Evolutionary conservation across 2,888 invertebrate species (phyloP).

Genomic region (Phengaris arion): DNA sequence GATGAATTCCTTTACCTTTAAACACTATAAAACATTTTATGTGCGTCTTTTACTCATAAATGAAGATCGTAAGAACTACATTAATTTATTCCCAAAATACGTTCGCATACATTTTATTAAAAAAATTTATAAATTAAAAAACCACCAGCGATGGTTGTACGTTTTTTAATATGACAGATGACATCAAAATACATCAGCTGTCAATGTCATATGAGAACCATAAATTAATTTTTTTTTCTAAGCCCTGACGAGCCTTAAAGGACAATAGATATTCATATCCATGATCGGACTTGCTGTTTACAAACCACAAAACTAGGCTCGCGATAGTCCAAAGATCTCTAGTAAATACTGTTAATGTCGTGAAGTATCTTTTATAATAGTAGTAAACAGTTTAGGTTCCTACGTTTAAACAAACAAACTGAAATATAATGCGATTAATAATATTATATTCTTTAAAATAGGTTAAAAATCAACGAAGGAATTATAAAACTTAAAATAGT

Average conservation of each 20-base stretch:
- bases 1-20: conserved; percentile 3
- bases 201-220: conserved; percentile 8
- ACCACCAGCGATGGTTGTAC: not conserved
- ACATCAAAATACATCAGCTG: not conserved
- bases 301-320: not conserved
- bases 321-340: no score
- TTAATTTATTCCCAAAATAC: not conserved
- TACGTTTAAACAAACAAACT: no score
- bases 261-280: no score
- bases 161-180: conserved; percentile 8
- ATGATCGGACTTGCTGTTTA: not conserved
- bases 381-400: no score
- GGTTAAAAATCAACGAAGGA: no score
- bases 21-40: not conserved
- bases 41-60: not conserved
- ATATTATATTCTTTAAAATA: no score
- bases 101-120: not conserved
- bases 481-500: no score
- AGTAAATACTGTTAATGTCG: no score
- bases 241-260: not conserved
- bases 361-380: no score
- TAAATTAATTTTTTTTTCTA: not conserved
- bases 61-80: not conserved
- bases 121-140: not conserved
- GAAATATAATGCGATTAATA: no score